Evolutionary conservation across 2,113 vertebrate genomes (phyloP).

Genomic region (Dicerorhinus sumatrensis): DNA sequence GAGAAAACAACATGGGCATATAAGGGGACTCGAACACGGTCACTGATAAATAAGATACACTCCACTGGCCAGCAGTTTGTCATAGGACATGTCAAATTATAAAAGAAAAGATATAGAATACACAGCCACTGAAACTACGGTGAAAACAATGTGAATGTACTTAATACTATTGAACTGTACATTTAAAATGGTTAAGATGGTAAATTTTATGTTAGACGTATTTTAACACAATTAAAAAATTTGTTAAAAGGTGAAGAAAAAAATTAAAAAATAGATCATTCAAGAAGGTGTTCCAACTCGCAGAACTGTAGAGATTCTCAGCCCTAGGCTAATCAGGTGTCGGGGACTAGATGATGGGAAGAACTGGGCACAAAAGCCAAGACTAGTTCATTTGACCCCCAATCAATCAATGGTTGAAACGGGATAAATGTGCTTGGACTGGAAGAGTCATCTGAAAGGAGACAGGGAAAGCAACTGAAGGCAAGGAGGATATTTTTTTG

Average conservation of each 20-base stretch:
- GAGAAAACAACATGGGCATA: not conserved
- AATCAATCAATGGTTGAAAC: not conserved
- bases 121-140: conserved; percentile 6
- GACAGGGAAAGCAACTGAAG: not conserved
- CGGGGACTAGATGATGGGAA: not conserved
- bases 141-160: not conserved
- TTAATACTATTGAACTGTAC: not conserved
- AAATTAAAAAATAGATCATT: not conserved
- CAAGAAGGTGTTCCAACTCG: not conserved
- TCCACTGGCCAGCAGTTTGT: not conserved
- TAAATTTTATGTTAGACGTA: not conserved
- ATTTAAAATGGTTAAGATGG: not conserved
- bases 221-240: not conserved
- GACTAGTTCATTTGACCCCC: not conserved
- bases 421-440: not conserved
- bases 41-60: not conserved
- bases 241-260: not conserved
- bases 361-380: not conserved
- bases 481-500: not conserved
- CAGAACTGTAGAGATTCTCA: not conserved
- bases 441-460: not conserved
- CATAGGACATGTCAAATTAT: not conserved
- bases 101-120: not conserved
- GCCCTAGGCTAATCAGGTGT: not conserved
- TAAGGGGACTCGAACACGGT: not conserved